phyloP scores from a whole-genome alignment of 2,888 invertebrate species.

The Trissonchulus latispiculum region DNA sequence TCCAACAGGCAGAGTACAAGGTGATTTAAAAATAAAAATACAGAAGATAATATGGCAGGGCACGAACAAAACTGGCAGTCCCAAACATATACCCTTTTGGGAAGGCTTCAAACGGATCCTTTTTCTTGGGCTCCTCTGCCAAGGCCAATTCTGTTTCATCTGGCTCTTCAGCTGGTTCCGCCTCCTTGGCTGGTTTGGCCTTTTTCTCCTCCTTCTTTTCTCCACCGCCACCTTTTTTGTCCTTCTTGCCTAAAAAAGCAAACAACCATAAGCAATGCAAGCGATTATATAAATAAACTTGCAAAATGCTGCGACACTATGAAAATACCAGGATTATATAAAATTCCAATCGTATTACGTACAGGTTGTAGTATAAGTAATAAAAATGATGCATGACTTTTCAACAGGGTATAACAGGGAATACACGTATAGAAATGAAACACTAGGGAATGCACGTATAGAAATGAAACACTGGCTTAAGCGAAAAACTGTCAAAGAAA shows the following conservation, averaged over 20 bases:
- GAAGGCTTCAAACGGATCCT: conserved; percentile 79
- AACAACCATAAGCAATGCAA: no score
- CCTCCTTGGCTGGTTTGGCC: conserved; percentile 32
- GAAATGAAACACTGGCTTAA: no score
- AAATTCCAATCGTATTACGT: no score
- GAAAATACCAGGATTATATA: no score
- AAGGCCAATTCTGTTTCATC: conserved; percentile 60
- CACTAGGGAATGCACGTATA: no score
- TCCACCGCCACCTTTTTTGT: conserved; percentile 26
- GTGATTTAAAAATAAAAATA: not conserved
- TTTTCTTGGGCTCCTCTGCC: conserved; percentile 66
- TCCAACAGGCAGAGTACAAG: not conserved
- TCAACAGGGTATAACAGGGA: no score
- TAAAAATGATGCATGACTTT: no score
- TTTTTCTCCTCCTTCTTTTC: conserved; percentile 18
- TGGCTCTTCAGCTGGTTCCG: conserved; percentile 55
- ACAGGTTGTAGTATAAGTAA: no score
- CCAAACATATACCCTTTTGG: conserved; percentile 60
- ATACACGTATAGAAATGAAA: no score
- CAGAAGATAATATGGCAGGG: not conserved
- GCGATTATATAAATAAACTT: not conserved
- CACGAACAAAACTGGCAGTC: not conserved
- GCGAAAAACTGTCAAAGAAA: no score
- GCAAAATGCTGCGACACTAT: not conserved
- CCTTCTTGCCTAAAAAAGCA: conserved; percentile 30